phyloP scores from a whole-genome alignment of 2,888 invertebrate species.

The Hypselothyrea guttata region DNA sequence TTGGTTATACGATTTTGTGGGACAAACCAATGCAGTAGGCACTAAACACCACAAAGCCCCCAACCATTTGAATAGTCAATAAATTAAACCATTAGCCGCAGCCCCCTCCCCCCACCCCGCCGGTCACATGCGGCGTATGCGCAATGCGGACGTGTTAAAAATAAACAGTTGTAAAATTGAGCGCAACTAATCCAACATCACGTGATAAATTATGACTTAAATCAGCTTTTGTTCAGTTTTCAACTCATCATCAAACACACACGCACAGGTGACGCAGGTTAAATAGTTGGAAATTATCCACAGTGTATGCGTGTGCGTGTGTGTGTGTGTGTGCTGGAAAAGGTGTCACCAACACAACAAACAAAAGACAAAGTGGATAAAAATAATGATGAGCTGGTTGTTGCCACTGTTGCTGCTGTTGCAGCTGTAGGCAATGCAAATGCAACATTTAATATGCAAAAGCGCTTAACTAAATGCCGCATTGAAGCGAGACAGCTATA shows the following conservation, averaged over 20 bases:
- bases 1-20: conserved; percentile 38
- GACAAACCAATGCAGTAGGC: conserved; percentile 75
- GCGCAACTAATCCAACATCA: conserved; percentile 70
- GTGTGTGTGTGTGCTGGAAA: conserved; percentile 43
- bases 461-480: conserved; percentile 57
- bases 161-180: conserved; percentile 76
- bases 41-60: conserved; percentile 42
- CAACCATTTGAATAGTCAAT: conserved; percentile 63
- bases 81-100: conserved; percentile 69
- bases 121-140: conserved; percentile 53
- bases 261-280: conserved; percentile 58
- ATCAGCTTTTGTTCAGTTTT: conserved; percentile 77
- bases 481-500: conserved; percentile 23
- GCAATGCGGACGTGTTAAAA: conserved; percentile 73
- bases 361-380: conserved; percentile 62
- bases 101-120: conserved; percentile 5
- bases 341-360: conserved; percentile 61
- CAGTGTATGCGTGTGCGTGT: conserved; percentile 6
- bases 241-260: conserved; percentile 69
- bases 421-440: conserved; percentile 42
- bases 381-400: conserved; percentile 59
- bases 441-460: conserved; percentile 49
- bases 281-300: conserved; percentile 41
- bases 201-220: conserved; percentile 78
- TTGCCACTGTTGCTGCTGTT: conserved; percentile 14